These are phyloP conservation scores for Trematocara marginatum DNA, from an alignment of 2,113 vertebrate species.

Conservation along the genomic window DNA sequence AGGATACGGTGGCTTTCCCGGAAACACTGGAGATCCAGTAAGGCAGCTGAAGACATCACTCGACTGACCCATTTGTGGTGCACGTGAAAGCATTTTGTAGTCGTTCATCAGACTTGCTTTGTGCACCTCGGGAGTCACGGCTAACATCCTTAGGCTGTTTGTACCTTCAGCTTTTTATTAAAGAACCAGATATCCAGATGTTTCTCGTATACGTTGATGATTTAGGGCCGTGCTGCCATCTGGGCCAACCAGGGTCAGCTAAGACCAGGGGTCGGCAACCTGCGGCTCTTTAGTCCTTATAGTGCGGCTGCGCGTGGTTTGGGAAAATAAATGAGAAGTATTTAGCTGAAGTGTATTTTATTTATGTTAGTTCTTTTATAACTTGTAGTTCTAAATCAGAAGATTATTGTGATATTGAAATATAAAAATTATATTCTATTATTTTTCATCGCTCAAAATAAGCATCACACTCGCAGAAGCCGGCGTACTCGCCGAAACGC, in stretches of 20 bases:
- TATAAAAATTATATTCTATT: too few species aligned
- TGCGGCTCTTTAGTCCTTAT: too few species aligned
- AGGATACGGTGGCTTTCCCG: conserved; percentile 70
- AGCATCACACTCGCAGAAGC: too few species aligned
- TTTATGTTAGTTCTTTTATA: too few species aligned
- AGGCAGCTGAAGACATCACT: not conserved
- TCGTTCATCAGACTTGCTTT: not conserved
- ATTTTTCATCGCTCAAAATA: too few species aligned
- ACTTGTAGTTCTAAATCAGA: too few species aligned
- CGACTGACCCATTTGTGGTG: not conserved
- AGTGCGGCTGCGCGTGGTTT: too few species aligned
- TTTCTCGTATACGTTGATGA: not conserved
- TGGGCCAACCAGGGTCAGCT: not conserved
- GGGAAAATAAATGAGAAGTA: too few species aligned
- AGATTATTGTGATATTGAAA: too few species aligned
- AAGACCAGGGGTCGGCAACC: not conserved
- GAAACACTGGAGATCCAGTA: conserved; percentile 74
- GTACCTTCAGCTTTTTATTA: not conserved
- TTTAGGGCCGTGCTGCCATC: not conserved
- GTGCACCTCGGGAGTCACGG: not conserved
- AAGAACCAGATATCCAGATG: not conserved
- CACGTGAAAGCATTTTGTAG: not conserved
- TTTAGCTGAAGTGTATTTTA: too few species aligned
- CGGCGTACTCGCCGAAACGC: too few species aligned
- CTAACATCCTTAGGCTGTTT: not conserved